These are phyloP conservation scores for Incurvaria masculella DNA, from an alignment of 2,888 invertebrate species.

Conservation along the genomic window DNA sequence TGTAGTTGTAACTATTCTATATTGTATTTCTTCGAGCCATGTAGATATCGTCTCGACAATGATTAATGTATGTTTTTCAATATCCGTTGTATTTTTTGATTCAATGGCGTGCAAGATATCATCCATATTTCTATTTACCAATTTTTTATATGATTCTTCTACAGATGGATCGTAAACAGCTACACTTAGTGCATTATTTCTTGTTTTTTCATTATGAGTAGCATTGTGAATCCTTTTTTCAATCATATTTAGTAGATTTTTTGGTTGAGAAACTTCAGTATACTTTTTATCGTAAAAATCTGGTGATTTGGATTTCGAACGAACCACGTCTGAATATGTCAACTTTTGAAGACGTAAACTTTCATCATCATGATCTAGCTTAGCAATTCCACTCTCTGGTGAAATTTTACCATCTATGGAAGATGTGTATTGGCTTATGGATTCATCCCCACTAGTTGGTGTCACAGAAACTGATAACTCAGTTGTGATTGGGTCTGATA, in stretches of 20 bases:
- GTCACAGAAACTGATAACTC: slow-evolving; percentile 45
- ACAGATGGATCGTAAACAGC: slow-evolving; percentile 39
- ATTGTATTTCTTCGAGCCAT: slow-evolving; percentile 84
- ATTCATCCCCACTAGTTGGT: slow-evolving; percentile 44
- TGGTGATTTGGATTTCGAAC: slow-evolving; percentile 50
- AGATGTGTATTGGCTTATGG: slow-evolving; percentile 32
- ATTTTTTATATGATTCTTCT: slow-evolving; percentile 42
- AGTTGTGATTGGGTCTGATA: slow-evolving; percentile 49
- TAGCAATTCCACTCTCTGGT: slow-evolving; percentile 30
- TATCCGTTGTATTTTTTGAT: slow-evolving; percentile 51
- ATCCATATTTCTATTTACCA: slow-evolving; percentile 60
- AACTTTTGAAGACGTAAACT: slow-evolving; percentile 25
- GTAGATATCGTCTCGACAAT: slow-evolving; percentile 79
- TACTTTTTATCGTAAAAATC: slow-evolving; percentile 21
- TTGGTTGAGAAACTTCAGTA: slow-evolving; percentile 32
- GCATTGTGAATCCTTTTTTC: slow-evolving; percentile 40
- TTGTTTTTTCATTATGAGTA: slow-evolving; percentile 21
- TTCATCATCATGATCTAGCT: slow-evolving; percentile 19
- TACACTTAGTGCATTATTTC: slow-evolving; percentile 32
- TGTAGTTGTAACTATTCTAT: slow-evolving; percentile 59
- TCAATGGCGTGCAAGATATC: slow-evolving; percentile 58
- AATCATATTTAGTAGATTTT: slow-evolving; percentile 33
- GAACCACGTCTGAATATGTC: slow-evolving; percentile 49
- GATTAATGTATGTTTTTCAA: slow-evolving; percentile 69
- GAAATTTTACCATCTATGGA: slow-evolving; percentile 51